Percentiles rank a stretch among this genome's conserved stretches.
phyloP scores from a whole-genome alignment of 2,888 invertebrate genomes.

The Abrostola tripartita region DNA sequence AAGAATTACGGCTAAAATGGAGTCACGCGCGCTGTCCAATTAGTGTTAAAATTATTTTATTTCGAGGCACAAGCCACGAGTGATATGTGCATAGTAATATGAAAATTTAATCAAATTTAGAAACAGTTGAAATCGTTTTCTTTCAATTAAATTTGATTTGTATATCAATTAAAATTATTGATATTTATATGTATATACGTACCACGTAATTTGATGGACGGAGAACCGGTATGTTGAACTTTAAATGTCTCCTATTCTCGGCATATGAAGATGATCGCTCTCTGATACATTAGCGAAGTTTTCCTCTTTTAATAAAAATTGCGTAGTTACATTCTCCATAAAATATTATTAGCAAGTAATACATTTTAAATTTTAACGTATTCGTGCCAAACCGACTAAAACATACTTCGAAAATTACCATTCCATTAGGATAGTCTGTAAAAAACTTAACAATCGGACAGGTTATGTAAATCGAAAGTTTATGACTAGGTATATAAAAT shows the following conservation, averaged over 20 bases:
- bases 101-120: constrained; percentile 47
- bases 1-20: constrained; percentile 71
- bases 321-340: constrained; percentile 56
- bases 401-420: constrained; percentile 50
- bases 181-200: constrained; percentile 34
- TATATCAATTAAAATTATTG: constrained; percentile 54
- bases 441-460: constrained; percentile 56
- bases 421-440: constrained; percentile 62
- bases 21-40: constrained; percentile 78
- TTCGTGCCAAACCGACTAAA: constrained; percentile 62
- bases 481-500: constrained; percentile 40
- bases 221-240: constrained; percentile 48
- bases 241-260: constrained; percentile 31
- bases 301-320: constrained; percentile 49
- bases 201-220: constrained; percentile 41
- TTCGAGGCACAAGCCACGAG: constrained; percentile 32
- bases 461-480: constrained; percentile 68
- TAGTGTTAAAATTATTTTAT: constrained; percentile 65
- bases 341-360: constrained; percentile 61
- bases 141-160: constrained; percentile 53
- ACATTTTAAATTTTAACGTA: constrained; percentile 74
- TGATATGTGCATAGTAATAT: constrained; percentile 37
- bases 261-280: constrained; percentile 34
- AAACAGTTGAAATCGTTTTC: constrained; percentile 45
- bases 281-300: constrained; percentile 50